Conservation (phyloP, 2,113 vertebrate genomes). For the Podarcis raffonei region DNA sequence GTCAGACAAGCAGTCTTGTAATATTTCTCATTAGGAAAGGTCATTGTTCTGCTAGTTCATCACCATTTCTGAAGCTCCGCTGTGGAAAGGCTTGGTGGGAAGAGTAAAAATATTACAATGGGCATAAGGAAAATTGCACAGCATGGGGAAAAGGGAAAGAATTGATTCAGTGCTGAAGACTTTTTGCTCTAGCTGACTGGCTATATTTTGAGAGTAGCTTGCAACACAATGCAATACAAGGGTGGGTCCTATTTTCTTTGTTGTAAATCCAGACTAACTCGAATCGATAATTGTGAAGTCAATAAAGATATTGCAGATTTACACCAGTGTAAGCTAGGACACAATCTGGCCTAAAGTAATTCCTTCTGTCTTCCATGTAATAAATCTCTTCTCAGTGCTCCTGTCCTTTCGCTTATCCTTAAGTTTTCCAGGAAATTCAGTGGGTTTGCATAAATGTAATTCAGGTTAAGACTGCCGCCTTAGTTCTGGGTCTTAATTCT, state of each 20-base stretch:
- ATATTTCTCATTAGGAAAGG: constrained; percentile 77
- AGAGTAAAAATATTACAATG: constrained; percentile 58
- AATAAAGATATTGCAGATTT: constrained; percentile 36
- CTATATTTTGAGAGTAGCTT: constrained; percentile 48
- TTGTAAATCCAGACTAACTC: constrained; percentile 60
- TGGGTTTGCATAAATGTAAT: neutral
- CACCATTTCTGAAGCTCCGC: constrained; percentile 61
- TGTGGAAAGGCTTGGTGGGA: constrained; percentile 52
- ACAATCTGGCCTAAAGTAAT: constrained; percentile 26
- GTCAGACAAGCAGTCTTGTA: constrained; percentile 58
- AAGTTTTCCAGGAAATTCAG: neutral
- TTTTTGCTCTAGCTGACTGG: constrained; percentile 29
- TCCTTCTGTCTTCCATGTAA: neutral
- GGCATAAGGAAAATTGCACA: constrained; percentile 65
- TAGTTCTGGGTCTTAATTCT: neutral
- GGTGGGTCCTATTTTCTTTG: constrained; percentile 19
- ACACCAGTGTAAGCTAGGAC: constrained; percentile 31
- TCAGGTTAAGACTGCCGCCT: neutral
- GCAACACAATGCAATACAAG: neutral
- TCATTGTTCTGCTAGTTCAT: constrained; percentile 69
- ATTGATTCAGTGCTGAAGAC: constrained; percentile 54
- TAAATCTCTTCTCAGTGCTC: neutral
- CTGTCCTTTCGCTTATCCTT: constrained; percentile 24
- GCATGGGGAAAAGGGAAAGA: constrained; percentile 61
- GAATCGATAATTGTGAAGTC: constrained; percentile 35